These are phyloP conservation scores for Mormyrus iriodes DNA, from an alignment of 2,113 vertebrate genomes.

Conservation along the genomic window DNA sequence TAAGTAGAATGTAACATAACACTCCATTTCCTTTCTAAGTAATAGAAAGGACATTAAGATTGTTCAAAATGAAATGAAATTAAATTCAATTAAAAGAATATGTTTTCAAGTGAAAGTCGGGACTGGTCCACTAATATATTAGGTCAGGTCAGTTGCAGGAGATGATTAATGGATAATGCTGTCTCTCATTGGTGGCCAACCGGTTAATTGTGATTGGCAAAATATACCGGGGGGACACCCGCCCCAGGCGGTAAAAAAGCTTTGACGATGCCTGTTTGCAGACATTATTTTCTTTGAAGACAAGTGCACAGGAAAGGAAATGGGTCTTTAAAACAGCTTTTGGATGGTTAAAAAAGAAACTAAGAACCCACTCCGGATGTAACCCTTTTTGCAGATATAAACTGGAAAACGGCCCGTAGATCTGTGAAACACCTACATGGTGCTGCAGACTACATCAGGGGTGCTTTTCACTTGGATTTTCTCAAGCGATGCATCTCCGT, in stretches of 20 bases:
- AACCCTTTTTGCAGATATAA: not conserved
- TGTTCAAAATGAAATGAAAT: not conserved
- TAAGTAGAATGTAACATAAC: not conserved
- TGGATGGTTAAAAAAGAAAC: not conserved
- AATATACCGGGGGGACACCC: no score
- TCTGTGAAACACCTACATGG: not conserved
- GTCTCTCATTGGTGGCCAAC: no score
- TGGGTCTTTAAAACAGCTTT: not conserved
- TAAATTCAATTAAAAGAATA: not conserved
- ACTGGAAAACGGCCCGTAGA: not conserved
- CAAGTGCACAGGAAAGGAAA: not conserved
- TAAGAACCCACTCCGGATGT: not conserved
- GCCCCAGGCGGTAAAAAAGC: no score
- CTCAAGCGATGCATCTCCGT: not conserved
- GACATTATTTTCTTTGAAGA: not conserved
- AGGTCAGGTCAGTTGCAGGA: not conserved
- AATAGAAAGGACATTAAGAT: not conserved
- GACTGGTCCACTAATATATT: not conserved
- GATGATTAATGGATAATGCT: not conserved
- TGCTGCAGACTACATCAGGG: not conserved
- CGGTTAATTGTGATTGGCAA: no score
- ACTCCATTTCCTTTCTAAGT: not conserved
- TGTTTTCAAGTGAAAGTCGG: not conserved
- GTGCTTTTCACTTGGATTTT: not conserved
- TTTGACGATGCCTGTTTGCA: not conserved